Evolutionary conservation across 2,113 vertebrate species (phyloP), one percentile per base, ranked within the genome.

Genomic region (Cacatua alba): DNA sequence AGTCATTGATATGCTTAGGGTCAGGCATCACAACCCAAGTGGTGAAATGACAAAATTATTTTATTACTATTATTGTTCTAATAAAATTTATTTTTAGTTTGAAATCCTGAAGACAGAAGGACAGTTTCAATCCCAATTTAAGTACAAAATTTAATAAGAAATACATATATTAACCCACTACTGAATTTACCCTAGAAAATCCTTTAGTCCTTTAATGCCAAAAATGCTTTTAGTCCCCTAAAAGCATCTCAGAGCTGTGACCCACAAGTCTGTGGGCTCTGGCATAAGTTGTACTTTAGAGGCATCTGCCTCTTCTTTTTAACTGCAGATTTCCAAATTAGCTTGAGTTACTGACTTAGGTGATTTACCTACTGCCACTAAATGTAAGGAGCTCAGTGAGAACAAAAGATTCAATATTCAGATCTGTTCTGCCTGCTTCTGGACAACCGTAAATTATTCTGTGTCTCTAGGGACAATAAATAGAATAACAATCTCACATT

Each of bases 331-430:
- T 92, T 88, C 46, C 46, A 78, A 67, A 90, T 55, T 57, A 51
- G n/a, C 10, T 72, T 0, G 0, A 60, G 63, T 13, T 72, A 29
- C 44, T 51, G 33, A 76, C 37, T 48, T 72, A 53, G n/a, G 31
- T 48, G 31, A 71, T 71, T 65, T 69, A 90, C 17, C 20, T 31
- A 26, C 33, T 33, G 35, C 49, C 86, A 65, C 9, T n/a, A 90
- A 49, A 77, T 26, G 5, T 25, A 64, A 49, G 19, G 13, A 67
- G 17, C 23, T 75, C 52, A 80, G 20, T 21, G 44, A 77, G 63
- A 88, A 60, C 3, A 35, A 20, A 77, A 31, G 13, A 70, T 0
- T 74, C 37, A 82, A 43, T 39, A 88, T 65, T 86, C n/a, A 46
- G 28, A 63, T 46, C 43, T 75, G 17, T 71, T 88, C 49, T 52